Base-by-base conservation (phyloP, 53 echinoderm and acorn worm species). In the Paelopatides confundens region DNA sequence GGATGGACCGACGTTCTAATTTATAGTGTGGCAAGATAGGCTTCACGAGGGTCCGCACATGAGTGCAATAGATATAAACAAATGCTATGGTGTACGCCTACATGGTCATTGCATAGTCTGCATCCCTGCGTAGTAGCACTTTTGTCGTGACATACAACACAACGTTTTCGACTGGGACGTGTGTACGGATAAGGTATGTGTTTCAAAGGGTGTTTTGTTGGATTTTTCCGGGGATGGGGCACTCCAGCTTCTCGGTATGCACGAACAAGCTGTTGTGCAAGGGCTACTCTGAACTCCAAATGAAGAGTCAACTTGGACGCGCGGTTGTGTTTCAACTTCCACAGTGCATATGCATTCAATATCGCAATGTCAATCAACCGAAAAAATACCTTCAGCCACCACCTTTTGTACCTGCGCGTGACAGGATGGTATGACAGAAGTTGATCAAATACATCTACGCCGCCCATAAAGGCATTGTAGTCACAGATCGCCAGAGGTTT, bases 311-410 rank as follows among this genome's bases (percentile, higher is more conserved):
- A 0, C 1, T 8, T 10, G 69, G 18, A 21, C 9, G 0, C 13
- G 4, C 36, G 2, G 9, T 34, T 31, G 21, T 77, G 77, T 48
- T 77, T 77, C 77, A 77, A 47, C 49, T 77, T 77, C 77, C 77
- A 77, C 46, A 77, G 29, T 77, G 77, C 47, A 18, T 26, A 27
- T 46, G 77, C 77, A 77, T 77, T 76, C 43, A 76, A 40, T n/a
- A 76, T 39, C 24, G 46, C n/a, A 8, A 76, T 76, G 10, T 76
- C 76, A 43, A 77, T 28, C 27, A 48, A 47, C 0, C 77, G 77
- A 48, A 48, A 77, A 48, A 77, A 77, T 4, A 48, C 13, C 27
- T 77, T 77, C 49, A 77, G 47, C 77, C 77, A 77, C 46, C 47
- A 77, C 7, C 77, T 24, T n/a, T 77, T 40, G 27, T 77, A 77